These are phyloP conservation scores for Drosophila picticornis DNA, from an alignment of 2,888 invertebrate genomes.

Conservation along the genomic window DNA sequence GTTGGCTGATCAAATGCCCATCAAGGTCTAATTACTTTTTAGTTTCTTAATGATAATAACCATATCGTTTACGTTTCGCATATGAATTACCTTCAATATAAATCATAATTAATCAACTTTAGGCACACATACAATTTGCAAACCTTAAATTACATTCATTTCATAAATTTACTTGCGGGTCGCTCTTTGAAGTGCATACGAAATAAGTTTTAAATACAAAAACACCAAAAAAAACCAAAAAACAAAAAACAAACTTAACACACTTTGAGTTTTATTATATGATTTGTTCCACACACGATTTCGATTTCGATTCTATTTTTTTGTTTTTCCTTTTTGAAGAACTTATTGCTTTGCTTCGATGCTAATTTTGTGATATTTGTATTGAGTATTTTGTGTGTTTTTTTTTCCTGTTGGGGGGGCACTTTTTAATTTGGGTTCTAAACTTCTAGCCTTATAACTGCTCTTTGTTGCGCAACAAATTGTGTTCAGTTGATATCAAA, in stretches of 20 bases:
- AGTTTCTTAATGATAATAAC: conserved; percentile 46
- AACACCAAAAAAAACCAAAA: conserved; percentile 50
- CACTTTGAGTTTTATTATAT: conserved; percentile 76
- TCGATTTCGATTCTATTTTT: neutral
- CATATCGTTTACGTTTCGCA: conserved; percentile 54
- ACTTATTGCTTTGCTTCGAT: conserved; percentile 73
- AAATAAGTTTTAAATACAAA: conserved; percentile 65
- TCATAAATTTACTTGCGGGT: conserved; percentile 51
- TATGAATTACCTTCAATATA: conserved; percentile 75
- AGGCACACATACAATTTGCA: conserved; percentile 48
- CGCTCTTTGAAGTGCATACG: conserved; percentile 60
- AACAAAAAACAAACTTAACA: conserved; percentile 54
- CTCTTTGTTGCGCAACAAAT: conserved; percentile 66
- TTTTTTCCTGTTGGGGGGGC: neutral
- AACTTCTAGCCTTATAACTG: conserved; percentile 59
- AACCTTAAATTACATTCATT: conserved; percentile 53
- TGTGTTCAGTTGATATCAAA: conserved; percentile 76
- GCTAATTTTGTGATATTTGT: conserved; percentile 80
- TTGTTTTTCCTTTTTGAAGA: conserved; percentile 18
- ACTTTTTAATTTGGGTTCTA: conserved; percentile 27
- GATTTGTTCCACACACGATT: conserved; percentile 1
- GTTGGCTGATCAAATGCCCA: conserved; percentile 31
- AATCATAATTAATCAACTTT: conserved; percentile 63
- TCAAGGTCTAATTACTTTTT: conserved; percentile 29
- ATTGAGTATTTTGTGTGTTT: conserved; percentile 52